Evolutionary conservation across 2,888 invertebrate species (phyloP), one percentile per base, ranked within the genome.

Genomic region (Apantesis nais): DNA sequence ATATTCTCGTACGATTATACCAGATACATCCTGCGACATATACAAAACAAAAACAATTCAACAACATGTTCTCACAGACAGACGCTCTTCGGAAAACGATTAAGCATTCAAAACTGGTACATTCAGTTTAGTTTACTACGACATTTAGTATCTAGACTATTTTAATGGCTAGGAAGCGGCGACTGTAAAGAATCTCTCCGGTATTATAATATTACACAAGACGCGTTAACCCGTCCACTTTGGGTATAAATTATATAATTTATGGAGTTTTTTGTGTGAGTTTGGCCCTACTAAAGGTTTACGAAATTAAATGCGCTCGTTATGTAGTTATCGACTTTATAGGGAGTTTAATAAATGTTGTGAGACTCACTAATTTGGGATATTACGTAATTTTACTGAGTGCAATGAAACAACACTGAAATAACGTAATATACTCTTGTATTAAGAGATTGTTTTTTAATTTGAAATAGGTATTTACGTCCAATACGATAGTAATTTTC

Each of bases 151-250:
- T 90, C 92, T 92, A 92, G 92, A 89, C 91, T 88, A 83, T 85
- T 90, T 90, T 92, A 89, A 92, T 90, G 77, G 89, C 86, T 90
- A 93, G 91, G 91, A 92, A 92, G 93, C 93, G 93, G 93, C 89
- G 79, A 75, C 77, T 83, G 85, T 85, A 91, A 93, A 92, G 90
- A 84, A 79, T 83, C 83, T 72, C 78, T 74, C 81, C 73, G 74
- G 81, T 81, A 86, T 87, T 87, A 88, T 86, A 83, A 79, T 85
- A 88, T 85, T 86, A 86, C 88, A 83, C 83, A 83, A 85, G 85
- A 80, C 85, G 86, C 88, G 86, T 89, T 89, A 70, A 70, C 48
- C 65, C 70, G 70, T 70, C 70, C 62, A 66, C 29, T 66, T 70
- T 62, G 70, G 88, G 87, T 85, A 93, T 93, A 93, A 93, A 93